Base-by-base conservation (phyloP, 30 jellyfish, hydroid and myxozoan genomes). In the Hydractinia symbiolongicarpus region DNA sequence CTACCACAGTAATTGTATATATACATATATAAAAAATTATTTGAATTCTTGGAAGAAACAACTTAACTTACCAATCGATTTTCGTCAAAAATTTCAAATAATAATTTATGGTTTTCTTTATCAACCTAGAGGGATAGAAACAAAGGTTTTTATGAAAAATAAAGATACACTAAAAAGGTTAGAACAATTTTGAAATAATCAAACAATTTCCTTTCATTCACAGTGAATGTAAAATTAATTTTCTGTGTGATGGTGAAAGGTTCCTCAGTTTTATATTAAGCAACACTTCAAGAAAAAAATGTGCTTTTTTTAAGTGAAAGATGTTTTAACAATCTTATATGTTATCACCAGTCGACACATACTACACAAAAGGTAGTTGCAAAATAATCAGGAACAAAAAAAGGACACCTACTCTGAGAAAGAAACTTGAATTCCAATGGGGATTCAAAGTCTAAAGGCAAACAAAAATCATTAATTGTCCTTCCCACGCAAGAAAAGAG, bases 1-100 rank as follows among this genome's bases (percentile, higher is more conserved):
- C 44, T 2, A 30, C 44, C 44, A 30, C 44, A 30, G 44, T 30
- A 30, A 30, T 30, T 30, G 44, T 30, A 30, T 30, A n/a, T 30
- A 30, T 30, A 30, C 44, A 30, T 30, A 2, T 30, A 30, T 30
- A 30, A 30, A 30, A 2, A 30, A 30, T 30, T 30, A 30, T 30
- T 30, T 30, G 44, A 30, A 1, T 30, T 30, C 44, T 30, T 30
- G 44, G 44, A 30, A 30, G 44, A 30, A 30, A 30, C 20, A 8
- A 67, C 93, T 20, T 40, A 8, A 67, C 93, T 80, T 74, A 90
- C 97, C 93, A 90, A 68, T 72, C 97, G 72, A 67, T 90, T 90
- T 79, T 90, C 97, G 69, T 90, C 97, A 82, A 78, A 90, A 8
- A 90, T 56, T 67, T 90, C 97, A 76, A 90, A 85, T 55, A 90